Evolutionary conservation across 1,140 invertebrate genomes (phyloP), one percentile per base, ranked within the genome.

Genomic region (Neuroterus valhalla): DNA sequence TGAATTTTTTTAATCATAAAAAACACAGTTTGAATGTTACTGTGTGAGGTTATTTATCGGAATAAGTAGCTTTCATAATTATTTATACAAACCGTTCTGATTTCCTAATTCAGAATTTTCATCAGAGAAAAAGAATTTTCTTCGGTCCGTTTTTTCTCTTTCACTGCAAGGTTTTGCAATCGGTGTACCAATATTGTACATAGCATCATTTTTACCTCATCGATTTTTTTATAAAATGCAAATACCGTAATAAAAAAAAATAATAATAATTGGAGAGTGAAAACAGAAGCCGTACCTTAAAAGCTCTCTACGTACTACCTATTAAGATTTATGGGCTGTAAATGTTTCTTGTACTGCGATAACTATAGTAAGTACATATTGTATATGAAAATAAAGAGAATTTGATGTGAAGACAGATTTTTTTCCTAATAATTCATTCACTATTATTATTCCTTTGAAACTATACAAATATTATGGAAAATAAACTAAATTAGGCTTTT

Each of bases 221-320:
- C 26, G 15, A 3, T 68, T 50, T 5, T 5, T 68, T 66, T 52
- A 38, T 23, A 66, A 52, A 11, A 23, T 66, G 11, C 21, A 42
- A 52, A 23, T 48, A 74, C 5, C 11, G 50, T 23, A 31, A 12
- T 31, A 55, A 55, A 55, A 55, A 14, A 15, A n/a, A 62, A 62
- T 62, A n/a, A 55, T 23, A 55, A 15, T 38, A 62, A 62, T 62
- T 6, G 26, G n/a, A 62, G 55, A 62, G 14, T 62, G 23, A 31
- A 23, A 62, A 62, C 23, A 31, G 15, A 62, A 62, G 31, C 23
- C 23, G 66, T 73, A 73, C 68, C 67, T 70, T 70, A 17, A 72
- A 62, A 69, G 75, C 75, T 77, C 75, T 77, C 75, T 77, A 77
- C 70, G 50, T 73, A 48, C 15, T 72, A 68, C 68, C 50, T 62